These are phyloP conservation scores for Brotula barbata DNA, from an alignment of 2,797 vertebrate genomes.

Conservation along the genomic window DNA sequence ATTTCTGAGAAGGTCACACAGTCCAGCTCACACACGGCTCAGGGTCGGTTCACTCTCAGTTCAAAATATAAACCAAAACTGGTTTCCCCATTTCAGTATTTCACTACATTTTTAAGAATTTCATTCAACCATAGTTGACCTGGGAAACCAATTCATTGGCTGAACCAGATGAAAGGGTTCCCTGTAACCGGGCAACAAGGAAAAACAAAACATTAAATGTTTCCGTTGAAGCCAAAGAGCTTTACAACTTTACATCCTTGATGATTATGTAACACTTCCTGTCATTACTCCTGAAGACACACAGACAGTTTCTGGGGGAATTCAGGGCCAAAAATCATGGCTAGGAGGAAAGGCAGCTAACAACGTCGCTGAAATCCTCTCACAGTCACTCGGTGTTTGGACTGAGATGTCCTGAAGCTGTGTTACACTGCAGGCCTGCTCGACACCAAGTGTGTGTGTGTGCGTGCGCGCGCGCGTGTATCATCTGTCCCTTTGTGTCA, in stretches of 20 bases:
- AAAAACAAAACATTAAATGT: slow-evolving; percentile 17
- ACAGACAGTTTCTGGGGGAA: slow-evolving; percentile 19
- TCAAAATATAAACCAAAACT: not conserved
- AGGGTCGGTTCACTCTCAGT: not conserved
- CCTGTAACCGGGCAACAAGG: slow-evolving; percentile 2
- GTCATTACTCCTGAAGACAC: slow-evolving; percentile 39
- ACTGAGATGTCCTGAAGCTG: slow-evolving; percentile 12
- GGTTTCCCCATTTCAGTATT: not conserved
- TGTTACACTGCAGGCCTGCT: slow-evolving; percentile 53
- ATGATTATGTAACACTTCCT: slow-evolving; percentile 45
- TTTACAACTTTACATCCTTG: slow-evolving; percentile 36
- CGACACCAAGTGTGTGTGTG: slow-evolving; percentile 38
- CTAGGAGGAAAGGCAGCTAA: not conserved
- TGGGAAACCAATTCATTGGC: slow-evolving; percentile 3
- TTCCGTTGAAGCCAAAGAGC: slow-evolving; percentile 18
- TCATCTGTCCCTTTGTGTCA: slow-evolving; percentile 64
- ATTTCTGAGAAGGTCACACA: slow-evolving; percentile 52
- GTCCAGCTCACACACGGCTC: not conserved
- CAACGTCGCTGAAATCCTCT: slow-evolving; percentile 7
- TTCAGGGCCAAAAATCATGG: slow-evolving; percentile 18
- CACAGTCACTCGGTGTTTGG: slow-evolving; percentile 21
- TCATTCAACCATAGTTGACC: too few species aligned
- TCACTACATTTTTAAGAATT: not conserved
- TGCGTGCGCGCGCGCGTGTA: slow-evolving; percentile 45
- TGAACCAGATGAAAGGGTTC: slow-evolving; percentile 7